These are phyloP conservation scores for Argentina silus DNA, from an alignment of 2,797 vertebrate genomes.

Conservation along the genomic window DNA sequence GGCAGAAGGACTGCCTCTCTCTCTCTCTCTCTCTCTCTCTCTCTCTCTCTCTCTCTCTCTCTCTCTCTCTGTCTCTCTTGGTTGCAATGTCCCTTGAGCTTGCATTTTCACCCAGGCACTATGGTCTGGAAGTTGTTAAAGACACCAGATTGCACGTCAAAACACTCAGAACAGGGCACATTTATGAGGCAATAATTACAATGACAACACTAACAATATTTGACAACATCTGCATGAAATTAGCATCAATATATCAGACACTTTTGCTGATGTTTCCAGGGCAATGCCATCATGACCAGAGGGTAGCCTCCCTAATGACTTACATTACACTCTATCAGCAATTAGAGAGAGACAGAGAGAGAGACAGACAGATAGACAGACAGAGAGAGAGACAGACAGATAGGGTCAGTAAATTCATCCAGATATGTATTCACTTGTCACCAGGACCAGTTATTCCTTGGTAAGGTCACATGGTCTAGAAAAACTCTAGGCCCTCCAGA, in stretches of 20 bases:
- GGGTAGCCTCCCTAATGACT: conserved; percentile 57
- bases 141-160: conserved; percentile 29
- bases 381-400: conserved; percentile 22
- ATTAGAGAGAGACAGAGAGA: conserved; percentile 41
- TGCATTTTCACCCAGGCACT: conserved; percentile 11
- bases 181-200: conserved; percentile 31
- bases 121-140: conserved; percentile 29
- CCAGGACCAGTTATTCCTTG: too few relatives aligned
- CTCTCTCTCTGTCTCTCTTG: background rate
- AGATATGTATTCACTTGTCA: too few relatives aligned
- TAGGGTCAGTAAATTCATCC: too few relatives aligned
- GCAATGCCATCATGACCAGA: conserved; percentile 52
- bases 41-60: background rate
- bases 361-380: too few relatives aligned
- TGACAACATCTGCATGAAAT: conserved; percentile 48
- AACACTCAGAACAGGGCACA: conserved; percentile 27
- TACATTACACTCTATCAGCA: conserved; percentile 59
- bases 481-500: background rate
- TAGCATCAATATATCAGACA: conserved; percentile 50
- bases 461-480: background rate
- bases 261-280: conserved; percentile 55
- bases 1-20: background rate
- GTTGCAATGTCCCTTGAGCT: conserved; percentile 5
- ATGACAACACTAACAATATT: conserved; percentile 16
- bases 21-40: background rate